Conservation (phyloP, 2,797 vertebrate species). For the Notamacropus eugenii region DNA sequence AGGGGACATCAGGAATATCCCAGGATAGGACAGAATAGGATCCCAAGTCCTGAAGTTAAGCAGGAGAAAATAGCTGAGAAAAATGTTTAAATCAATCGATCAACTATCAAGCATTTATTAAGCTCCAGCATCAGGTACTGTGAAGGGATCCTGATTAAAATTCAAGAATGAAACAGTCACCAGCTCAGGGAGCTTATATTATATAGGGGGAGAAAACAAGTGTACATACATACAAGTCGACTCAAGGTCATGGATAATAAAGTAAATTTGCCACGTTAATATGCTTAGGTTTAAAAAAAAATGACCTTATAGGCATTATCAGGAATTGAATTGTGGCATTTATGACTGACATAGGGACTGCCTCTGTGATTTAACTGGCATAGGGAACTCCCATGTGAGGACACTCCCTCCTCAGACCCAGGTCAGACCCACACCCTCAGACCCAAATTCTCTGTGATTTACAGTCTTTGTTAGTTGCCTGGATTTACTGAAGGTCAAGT, state of each 20-base stretch:
- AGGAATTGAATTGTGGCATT: not conserved
- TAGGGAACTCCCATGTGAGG: not conserved
- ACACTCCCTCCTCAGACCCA: not conserved
- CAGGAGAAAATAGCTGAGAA: not conserved
- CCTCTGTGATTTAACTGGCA: not conserved
- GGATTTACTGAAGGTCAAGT: not conserved
- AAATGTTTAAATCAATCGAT: not conserved
- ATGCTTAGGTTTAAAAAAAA: not conserved
- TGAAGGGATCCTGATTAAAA: not conserved
- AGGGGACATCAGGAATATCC: not conserved
- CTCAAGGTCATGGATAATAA: not conserved
- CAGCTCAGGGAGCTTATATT: not conserved
- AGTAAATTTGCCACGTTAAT: not conserved
- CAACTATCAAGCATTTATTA: not conserved
- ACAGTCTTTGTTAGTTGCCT: not conserved
- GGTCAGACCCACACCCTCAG: not conserved
- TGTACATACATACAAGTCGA: not conserved
- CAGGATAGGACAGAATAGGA: not conserved
- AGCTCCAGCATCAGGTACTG: not conserved
- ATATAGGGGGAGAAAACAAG: not conserved
- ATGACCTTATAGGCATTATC: not conserved
- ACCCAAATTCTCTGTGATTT: not conserved
- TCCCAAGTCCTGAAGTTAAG: not conserved
- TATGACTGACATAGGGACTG: not conserved
- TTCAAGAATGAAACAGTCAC: not conserved